phyloP scores from a whole-genome alignment of 2,797 vertebrate species.

The Anguilla pacifica region DNA sequence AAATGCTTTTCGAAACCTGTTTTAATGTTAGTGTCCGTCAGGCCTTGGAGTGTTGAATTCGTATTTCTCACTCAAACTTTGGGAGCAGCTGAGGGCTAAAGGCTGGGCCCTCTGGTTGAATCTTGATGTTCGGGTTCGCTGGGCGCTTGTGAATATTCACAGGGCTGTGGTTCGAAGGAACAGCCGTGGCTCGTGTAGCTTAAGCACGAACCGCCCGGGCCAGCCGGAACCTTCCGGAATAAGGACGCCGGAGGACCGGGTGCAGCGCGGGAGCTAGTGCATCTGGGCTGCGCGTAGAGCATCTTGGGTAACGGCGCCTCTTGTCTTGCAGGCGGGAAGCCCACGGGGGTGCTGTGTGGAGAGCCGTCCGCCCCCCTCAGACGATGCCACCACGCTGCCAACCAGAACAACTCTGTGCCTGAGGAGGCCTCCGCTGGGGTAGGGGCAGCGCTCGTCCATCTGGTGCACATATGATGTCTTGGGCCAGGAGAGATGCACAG shows the following conservation, averaged over 20 bases:
- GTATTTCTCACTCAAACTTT: too few species aligned
- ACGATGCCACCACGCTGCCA: conserved; percentile 72
- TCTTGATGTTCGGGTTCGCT: too few species aligned
- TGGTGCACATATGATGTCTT: not conserved
- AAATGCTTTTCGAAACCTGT: too few species aligned
- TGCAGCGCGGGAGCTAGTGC: not conserved
- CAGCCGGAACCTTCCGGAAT: not conserved
- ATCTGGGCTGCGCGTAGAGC: not conserved
- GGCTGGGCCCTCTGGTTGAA: too few species aligned
- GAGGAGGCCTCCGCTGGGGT: conserved; percentile 49
- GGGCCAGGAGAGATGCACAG: not conserved
- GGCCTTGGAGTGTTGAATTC: too few species aligned
- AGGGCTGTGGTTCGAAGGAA: not conserved
- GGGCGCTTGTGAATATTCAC: too few species aligned
- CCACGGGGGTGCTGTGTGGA: conserved; percentile 75
- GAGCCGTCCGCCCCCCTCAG: conserved; percentile 77
- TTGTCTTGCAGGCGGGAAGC: conserved; percentile 58
- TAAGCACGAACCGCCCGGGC: not conserved
- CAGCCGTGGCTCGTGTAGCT: not conserved
- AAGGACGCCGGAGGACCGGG: not conserved
- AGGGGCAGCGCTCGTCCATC: not conserved
- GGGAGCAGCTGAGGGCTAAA: too few species aligned
- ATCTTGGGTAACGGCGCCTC: not conserved
- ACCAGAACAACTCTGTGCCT: conserved; percentile 68
- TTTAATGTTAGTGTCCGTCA: too few species aligned